Percentiles rank a stretch among this genome's conserved stretches.
phyloP scores from a whole-genome alignment of 1,140 invertebrate genomes.

The Brachionus angularis region DNA sequence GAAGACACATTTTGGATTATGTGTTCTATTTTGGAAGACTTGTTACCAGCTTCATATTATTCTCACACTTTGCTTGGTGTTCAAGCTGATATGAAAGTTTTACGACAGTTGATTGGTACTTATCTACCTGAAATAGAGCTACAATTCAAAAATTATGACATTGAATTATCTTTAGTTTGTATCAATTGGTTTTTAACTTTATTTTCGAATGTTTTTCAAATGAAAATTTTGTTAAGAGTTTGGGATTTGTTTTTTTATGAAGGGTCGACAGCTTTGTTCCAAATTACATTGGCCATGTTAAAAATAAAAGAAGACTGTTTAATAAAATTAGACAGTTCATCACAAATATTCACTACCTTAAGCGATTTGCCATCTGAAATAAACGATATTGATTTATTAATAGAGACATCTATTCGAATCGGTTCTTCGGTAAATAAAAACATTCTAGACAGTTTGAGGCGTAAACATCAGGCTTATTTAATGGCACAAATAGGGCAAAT shows the following conservation, averaged over 20 bases:
- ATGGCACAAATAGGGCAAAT: constrained; percentile 92
- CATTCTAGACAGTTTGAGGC: constrained; percentile 75
- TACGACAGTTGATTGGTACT: constrained; percentile 78
- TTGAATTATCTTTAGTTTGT: constrained; percentile 88
- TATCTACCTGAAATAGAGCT: constrained; percentile 84
- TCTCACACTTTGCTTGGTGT: constrained; percentile 82
- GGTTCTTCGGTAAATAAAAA: constrained; percentile 16
- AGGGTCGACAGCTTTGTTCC: constrained; percentile 91
- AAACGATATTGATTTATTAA: constrained; percentile 76
- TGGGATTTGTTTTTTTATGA: constrained; percentile 94
- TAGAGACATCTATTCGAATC: constrained; percentile 61
- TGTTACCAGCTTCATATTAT: constrained; percentile 94
- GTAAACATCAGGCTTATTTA: constrained; percentile 84
- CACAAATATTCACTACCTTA: constrained; percentile 91
- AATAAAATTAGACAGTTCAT: constrained; percentile 63
- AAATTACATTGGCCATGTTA: constrained; percentile 87
- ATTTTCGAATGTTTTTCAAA: constrained; percentile 96
- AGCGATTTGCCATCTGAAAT: constrained; percentile 89
- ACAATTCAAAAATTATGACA: constrained; percentile 81
- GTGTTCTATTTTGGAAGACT: constrained; percentile 93
- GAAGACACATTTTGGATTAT: constrained; percentile 99
- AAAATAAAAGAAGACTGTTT: constrained; percentile 70
- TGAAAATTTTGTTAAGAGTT: constrained; percentile 85
- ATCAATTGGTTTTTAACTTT: constrained; percentile 95
- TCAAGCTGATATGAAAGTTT: constrained; percentile 82